These are phyloP conservation scores for Rutilus rutilus DNA, from an alignment of 2,113 vertebrate species.

Conservation along the genomic window DNA sequence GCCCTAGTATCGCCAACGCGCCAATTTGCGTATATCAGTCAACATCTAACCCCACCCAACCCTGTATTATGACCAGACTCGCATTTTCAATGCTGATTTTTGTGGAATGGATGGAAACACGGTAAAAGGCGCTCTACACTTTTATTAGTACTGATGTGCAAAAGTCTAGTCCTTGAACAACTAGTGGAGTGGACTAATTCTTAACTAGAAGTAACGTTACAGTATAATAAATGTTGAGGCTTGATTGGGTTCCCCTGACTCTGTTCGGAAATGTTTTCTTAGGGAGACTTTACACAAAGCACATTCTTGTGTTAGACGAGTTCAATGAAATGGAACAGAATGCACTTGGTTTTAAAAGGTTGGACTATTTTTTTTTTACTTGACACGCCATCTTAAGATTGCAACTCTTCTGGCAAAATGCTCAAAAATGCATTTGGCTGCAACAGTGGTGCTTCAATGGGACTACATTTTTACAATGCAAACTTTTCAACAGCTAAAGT, in stretches of 20 bases:
- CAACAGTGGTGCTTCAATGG: not conserved
- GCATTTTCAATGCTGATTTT: not conserved
- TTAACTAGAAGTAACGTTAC: not conserved
- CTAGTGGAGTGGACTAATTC: not conserved
- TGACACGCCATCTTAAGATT: not conserved
- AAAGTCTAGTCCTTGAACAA: not conserved
- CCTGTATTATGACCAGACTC: not conserved
- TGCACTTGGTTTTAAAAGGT: not conserved
- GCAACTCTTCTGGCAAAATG: not conserved
- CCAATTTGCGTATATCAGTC: constrained; percentile 44
- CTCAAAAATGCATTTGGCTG: not conserved
- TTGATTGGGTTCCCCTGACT: not conserved
- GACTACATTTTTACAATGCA: not conserved
- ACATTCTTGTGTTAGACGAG: not conserved
- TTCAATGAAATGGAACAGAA: not conserved
- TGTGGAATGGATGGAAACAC: not conserved
- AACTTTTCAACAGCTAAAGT: not conserved
- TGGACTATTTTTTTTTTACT: not conserved
- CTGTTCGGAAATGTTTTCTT: not conserved
- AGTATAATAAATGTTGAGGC: not conserved
- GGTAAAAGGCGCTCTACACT: not conserved
- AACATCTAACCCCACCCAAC: constrained; percentile 31
- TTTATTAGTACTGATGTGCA: not conserved
- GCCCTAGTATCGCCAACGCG: constrained; percentile 17
- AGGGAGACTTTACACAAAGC: not conserved